Conservation (phyloP, 2,797 vertebrate species). For the Spizella passerina region DNA sequence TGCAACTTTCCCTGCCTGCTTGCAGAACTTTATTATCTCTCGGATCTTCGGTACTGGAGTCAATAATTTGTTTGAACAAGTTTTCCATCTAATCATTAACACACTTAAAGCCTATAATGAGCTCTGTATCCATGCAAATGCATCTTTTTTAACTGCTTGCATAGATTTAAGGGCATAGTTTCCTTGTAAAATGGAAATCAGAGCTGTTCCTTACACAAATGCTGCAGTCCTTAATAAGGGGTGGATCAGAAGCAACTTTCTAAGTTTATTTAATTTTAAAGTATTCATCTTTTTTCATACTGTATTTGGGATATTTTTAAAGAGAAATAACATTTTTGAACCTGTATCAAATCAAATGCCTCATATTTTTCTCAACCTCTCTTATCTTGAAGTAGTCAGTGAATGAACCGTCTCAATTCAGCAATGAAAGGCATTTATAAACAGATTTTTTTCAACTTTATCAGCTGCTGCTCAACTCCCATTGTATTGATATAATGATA, state of each 20-base stretch:
- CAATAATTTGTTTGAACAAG: slow-evolving; percentile 46
- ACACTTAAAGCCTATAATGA: background rate
- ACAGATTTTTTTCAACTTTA: background rate
- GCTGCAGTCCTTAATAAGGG: background rate
- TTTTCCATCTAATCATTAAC: slow-evolving; percentile 15
- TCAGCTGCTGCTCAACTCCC: background rate
- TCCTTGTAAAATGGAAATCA: background rate
- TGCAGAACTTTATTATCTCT: background rate
- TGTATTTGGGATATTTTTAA: background rate
- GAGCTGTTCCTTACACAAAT: background rate
- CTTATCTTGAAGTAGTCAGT: background rate
- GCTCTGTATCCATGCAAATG: background rate
- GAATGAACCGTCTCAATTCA: background rate
- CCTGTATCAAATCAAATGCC: background rate
- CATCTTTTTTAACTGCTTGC: background rate
- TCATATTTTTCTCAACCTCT: background rate
- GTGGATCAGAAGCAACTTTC: background rate
- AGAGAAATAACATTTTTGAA: background rate
- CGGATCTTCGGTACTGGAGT: background rate
- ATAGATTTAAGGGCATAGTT: slow-evolving; percentile 20
- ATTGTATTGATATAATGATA: background rate
- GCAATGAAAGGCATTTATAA: background rate
- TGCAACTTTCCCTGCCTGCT: background rate
- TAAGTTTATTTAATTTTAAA: background rate
- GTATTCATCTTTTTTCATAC: background rate